Evolutionary conservation across 2,113 vertebrate genomes (phyloP).

Genomic region (Eira barbara): DNA sequence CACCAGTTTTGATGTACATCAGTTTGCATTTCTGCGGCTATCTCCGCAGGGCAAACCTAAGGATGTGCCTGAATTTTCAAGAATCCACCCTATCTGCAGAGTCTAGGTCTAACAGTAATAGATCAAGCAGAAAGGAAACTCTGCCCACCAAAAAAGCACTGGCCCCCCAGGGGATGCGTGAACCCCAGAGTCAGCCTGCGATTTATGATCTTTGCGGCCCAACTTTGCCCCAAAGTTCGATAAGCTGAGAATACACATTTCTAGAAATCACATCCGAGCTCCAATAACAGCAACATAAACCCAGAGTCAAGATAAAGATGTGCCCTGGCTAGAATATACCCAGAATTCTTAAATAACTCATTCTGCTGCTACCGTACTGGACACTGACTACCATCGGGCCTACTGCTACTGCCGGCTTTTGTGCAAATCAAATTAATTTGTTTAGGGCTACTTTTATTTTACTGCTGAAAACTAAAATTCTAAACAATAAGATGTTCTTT

Average conservation of each 20-base stretch:
- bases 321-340: neutral
- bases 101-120: neutral
- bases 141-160: neutral
- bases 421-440: neutral
- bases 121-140: neutral
- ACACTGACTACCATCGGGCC: neutral
- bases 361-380: neutral
- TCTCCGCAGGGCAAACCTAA: neutral
- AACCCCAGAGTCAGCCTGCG: neutral
- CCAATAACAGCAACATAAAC: neutral
- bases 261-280: neutral
- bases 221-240: neutral
- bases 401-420: neutral
- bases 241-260: neutral
- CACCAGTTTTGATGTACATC: rapidly evolving
- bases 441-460: neutral
- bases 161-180: neutral
- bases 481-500: neutral
- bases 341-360: neutral
- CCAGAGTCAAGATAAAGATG: neutral
- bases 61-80: neutral
- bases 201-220: neutral
- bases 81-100: neutral
- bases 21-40: neutral
- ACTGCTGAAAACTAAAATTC: slow-evolving; percentile 9